phyloP scores from a whole-genome alignment of 2,113 vertebrate species.

The Cynoglossus semilaevis region DNA sequence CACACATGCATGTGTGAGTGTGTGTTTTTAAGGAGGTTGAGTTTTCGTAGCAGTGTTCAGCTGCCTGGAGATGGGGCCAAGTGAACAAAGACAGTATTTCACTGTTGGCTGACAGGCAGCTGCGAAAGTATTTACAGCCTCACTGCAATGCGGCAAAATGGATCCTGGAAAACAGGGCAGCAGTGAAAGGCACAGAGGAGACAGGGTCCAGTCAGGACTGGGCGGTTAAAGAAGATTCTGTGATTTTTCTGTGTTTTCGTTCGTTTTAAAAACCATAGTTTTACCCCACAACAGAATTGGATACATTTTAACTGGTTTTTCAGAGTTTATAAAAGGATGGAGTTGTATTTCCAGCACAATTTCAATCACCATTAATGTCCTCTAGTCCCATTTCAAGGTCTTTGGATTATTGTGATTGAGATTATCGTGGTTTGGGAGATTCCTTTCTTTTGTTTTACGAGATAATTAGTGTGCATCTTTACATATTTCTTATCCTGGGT shows the following conservation, averaged over 20 bases:
- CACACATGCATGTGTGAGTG: slow-evolving; percentile 26
- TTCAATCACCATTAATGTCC: too few relatives aligned
- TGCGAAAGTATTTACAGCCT: slow-evolving; percentile 99
- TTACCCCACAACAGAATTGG: too few relatives aligned
- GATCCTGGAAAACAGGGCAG: slow-evolving; percentile 42
- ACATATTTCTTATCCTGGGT: neutral
- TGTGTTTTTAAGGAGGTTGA: slow-evolving; percentile 8
- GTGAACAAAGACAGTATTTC: slow-evolving; percentile 99
- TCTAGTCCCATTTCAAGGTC: too few relatives aligned
- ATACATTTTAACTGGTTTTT: too few relatives aligned
- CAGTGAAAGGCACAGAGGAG: slow-evolving; percentile 29
- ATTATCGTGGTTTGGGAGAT: too few relatives aligned
- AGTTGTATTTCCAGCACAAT: too few relatives aligned
- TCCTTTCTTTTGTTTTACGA: too few relatives aligned
- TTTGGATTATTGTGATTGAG: too few relatives aligned
- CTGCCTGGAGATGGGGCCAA: slow-evolving; percentile 65
- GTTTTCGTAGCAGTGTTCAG: slow-evolving; percentile 57
- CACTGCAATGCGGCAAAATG: slow-evolving; percentile 93
- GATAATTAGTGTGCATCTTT: too few relatives aligned
- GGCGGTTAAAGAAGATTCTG: neutral
- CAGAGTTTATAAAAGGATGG: too few relatives aligned
- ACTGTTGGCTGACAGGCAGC: slow-evolving; percentile 94
- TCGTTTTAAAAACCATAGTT: too few relatives aligned
- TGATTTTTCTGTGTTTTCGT: neutral
- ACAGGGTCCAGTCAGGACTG: neutral